These are phyloP conservation scores for Anadara kagoshimensis DNA, from an alignment of 1,140 invertebrate species.

Conservation along the genomic window DNA sequence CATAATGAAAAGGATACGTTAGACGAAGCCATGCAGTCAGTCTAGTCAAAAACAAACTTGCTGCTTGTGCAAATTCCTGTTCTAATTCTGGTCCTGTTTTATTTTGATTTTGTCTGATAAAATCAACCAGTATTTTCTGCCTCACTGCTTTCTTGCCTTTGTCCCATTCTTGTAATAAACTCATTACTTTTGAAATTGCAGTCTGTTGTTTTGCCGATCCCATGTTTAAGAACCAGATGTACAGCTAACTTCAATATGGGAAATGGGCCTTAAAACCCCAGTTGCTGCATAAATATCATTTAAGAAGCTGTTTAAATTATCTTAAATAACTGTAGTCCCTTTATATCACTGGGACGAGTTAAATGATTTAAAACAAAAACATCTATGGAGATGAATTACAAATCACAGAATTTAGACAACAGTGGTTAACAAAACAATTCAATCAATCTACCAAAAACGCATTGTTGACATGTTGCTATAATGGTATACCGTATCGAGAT, in stretches of 20 bases:
- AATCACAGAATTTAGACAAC: no score
- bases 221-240: conserved; percentile 47
- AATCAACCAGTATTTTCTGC: conserved; percentile 69
- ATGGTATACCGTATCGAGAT: conserved; percentile 6
- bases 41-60: conserved; percentile 73
- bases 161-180: conserved; percentile 72
- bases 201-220: conserved; percentile 72
- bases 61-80: conserved; percentile 72
- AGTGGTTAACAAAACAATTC: background rate
- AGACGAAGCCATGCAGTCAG: conserved; percentile 72
- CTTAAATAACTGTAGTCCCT: no score
- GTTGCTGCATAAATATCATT: no score
- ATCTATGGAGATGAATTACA: no score
- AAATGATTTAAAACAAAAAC: no score
- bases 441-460: background rate
- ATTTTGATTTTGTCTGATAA: conserved; percentile 71
- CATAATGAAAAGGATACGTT: conserved; percentile 66
- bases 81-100: conserved; percentile 74
- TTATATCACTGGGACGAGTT: no score
- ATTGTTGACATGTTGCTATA: conserved; percentile 55
- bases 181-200: conserved; percentile 68
- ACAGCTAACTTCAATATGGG: no score
- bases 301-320: no score
- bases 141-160: conserved; percentile 68
- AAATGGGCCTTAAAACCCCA: no score